phyloP scores from a whole-genome alignment of 2,888 invertebrate genomes.

The Diplolepis rosae region DNA sequence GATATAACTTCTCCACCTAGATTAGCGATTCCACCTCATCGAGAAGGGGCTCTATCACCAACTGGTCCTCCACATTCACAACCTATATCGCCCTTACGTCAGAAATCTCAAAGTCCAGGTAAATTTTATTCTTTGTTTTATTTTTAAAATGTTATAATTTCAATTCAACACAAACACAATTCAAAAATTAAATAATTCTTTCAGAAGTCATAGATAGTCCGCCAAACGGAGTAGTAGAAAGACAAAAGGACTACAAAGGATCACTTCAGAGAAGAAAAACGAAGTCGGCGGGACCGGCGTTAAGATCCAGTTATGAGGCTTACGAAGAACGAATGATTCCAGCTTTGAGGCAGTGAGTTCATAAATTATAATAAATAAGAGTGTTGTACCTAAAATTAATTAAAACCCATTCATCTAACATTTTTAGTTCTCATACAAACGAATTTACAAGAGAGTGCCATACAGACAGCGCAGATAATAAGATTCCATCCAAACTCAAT shows the following conservation, averaged over 20 bases:
- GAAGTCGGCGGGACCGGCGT: slow-evolving; percentile 69
- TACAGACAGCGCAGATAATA: slow-evolving; percentile 75
- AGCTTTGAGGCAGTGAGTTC: slow-evolving; percentile 86
- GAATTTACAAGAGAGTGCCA: slow-evolving; percentile 86
- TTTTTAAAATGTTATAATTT: neutral
- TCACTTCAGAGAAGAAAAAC: slow-evolving; percentile 77
- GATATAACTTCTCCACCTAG: slow-evolving; percentile 65
- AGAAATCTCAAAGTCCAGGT: slow-evolving; percentile 75
- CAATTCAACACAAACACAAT: too few relatives aligned
- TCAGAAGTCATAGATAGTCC: slow-evolving; percentile 74
- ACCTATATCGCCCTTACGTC: slow-evolving; percentile 76
- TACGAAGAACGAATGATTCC: slow-evolving; percentile 91
- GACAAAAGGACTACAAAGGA: slow-evolving; percentile 71
- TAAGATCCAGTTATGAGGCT: slow-evolving; percentile 84
- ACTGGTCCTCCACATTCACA: slow-evolving; percentile 72
- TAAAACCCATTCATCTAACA: neutral
- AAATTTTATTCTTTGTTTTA: slow-evolving; percentile 35
- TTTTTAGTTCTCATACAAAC: slow-evolving; percentile 85
- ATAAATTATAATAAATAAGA: neutral
- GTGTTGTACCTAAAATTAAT: neutral
- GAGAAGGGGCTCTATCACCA: slow-evolving; percentile 74
- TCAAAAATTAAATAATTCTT: neutral
- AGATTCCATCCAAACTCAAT: slow-evolving; percentile 78
- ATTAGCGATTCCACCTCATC: slow-evolving; percentile 65
- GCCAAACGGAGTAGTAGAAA: slow-evolving; percentile 71